Base-by-base conservation (phyloP, 1,140 invertebrate genomes). In the Euglossa dilemma region DNA sequence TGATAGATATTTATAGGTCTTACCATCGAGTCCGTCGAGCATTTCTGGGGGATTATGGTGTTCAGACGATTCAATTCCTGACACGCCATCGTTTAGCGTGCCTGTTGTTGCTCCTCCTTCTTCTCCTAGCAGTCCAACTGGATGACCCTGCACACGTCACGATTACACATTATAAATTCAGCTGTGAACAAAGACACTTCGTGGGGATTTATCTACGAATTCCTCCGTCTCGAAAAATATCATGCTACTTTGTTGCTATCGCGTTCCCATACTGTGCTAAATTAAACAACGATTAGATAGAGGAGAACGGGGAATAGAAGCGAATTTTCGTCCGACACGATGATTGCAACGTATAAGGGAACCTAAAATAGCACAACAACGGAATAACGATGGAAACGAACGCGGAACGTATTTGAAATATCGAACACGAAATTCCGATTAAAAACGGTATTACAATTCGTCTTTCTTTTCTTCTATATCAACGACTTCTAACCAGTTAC, bases 11-110 rank as follows among this genome's bases (percentile, higher is more conserved):
- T 77, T 89, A 28, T 89, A 80, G 76, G 66, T 94, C 94, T 94
- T 94, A 94, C 94, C 94, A 94, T 94, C 94, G 84, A 94, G 92
- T 92, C 93, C 93, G 90, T 94, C 94, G 85, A 94, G 91, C 91
- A 93, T 93, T 93, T 94, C 94, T 61, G 92, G 93, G 85, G 93
- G 94, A 90, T 93, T 94, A 87, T 93, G 93, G 61, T 94, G 93
- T 80, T 94, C 94, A 54, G 93, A 94, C 84, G 92, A 89, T 90
- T 94, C 94, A 25, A 93, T 91, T 79, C 91, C 93, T 80, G 91
- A 85, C 85, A 93, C 88, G 82, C 91, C 92, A 81, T 94, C 94
- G 82, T 92, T 94, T 69, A 93, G 91, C 79, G 93, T 80, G 64
- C 92, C 92, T 85, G 92, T 81, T 75, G 92, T 90, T 43, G 93